Percentiles rank a stretch among this genome's conserved stretches.
Conservation (phyloP, 2,888 invertebrate genomes). For the Conomelus anceps region DNA sequence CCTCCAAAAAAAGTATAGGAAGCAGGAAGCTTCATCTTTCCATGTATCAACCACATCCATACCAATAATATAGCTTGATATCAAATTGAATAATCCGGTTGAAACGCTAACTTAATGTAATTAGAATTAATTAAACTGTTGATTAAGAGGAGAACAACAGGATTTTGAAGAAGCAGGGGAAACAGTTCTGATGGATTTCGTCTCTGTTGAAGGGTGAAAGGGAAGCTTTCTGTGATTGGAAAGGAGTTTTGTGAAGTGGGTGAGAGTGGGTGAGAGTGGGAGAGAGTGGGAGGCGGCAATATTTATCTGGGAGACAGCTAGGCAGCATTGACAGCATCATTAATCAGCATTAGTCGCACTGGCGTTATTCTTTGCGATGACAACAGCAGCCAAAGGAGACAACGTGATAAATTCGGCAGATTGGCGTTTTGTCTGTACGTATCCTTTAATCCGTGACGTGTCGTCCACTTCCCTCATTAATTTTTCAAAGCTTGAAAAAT, state of each 20-base stretch:
- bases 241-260: background rate
- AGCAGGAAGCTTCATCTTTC: no score
- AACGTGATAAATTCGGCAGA: background rate
- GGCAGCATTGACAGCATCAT: conserved; percentile 10
- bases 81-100: background rate
- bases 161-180: background rate
- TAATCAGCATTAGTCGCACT: conserved; percentile 2
- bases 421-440: background rate
- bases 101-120: background rate
- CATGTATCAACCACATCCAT: background rate
- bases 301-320: background rate
- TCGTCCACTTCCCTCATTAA: background rate
- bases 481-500: background rate
- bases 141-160: background rate
- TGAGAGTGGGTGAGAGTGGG: no score
- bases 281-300: background rate
- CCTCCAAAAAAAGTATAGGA: no score
- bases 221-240: background rate
- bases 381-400: background rate
- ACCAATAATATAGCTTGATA: background rate
- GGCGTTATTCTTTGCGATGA: background rate
- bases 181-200: background rate
- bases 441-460: background rate
- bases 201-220: background rate
- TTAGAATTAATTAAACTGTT: background rate